Evolutionary conservation across 2,888 invertebrate genomes (phyloP), one percentile per base, ranked within the genome.

Genomic region (Synergus itoensis): DNA sequence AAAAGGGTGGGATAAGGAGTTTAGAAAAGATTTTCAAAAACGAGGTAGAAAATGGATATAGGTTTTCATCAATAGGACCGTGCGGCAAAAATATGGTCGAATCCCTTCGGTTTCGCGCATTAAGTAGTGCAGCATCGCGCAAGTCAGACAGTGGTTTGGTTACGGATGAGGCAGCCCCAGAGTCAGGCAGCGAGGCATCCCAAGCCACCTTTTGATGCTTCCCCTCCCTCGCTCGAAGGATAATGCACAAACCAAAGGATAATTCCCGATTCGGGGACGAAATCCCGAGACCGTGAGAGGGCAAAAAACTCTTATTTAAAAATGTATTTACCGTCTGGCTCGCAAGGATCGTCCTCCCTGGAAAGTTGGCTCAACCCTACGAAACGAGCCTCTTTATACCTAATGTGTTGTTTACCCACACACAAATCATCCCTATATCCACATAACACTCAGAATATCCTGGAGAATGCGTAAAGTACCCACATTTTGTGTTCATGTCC

Each of bases 251-350:
- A 90, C 91, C 89, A 90, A 91, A 91, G 90, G 91, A 91, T 91
- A 91, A 91, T 91, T 91, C 91, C 86, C 91, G 90, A 91, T 91
- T 91, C 90, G 89, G 87, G 90, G 88, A 90, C 90, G 87, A 89
- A 90, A 90, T 90, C 89, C 89, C 86, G 87, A 86, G 86, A 87
- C 84, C 82, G 85, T 36, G 83, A 69, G 80, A 83, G 86, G 85
- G 86, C 87, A 90, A 89, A 90, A 90, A 90, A 90, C 90, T 91
- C 90, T 91, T 91, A 91, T 91, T 92, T 91, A 91, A 91, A 92
- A 91, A 92, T 92, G 89, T 91, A 92, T 91, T 91, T 91, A 90
- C 90, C 88, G 89, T 90, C 89, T 90, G 89, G 87, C 88, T 86
- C 86, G 84, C 86, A 80, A 80, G 82, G 80, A 80, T 80, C 80